Evolutionary conservation across 2,888 invertebrate species (phyloP).

Genomic region (Euzophera pinguis): DNA sequence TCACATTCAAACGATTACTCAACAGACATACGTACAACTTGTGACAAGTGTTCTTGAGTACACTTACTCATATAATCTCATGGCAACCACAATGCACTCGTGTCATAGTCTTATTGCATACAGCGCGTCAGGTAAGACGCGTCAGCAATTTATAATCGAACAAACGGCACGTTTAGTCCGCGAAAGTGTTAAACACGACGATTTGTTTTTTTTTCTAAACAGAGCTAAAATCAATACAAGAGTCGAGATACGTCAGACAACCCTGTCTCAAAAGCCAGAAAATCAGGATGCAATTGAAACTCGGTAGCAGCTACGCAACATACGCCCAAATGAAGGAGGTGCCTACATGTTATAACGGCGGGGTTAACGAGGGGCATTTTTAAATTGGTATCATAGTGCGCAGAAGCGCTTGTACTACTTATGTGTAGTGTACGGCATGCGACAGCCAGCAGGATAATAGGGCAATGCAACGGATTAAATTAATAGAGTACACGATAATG

Average conservation of each 20-base stretch:
- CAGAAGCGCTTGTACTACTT: background rate
- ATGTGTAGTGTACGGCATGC: background rate
- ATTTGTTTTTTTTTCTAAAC: background rate
- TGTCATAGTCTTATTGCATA: background rate
- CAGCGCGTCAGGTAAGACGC: background rate
- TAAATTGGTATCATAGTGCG: slow-evolving; percentile 1
- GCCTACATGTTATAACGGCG: background rate
- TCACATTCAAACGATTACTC: background rate
- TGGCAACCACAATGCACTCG: background rate
- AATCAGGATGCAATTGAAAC: background rate
- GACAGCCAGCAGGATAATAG: background rate
- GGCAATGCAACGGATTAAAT: background rate
- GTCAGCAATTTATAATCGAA: background rate
- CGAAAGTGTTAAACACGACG: background rate
- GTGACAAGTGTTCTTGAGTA: background rate
- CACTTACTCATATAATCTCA: background rate
- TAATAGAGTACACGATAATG: too few species aligned
- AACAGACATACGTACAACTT: slow-evolving; percentile 1
- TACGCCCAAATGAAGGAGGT: background rate
- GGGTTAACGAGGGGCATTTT: background rate
- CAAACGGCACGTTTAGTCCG: background rate
- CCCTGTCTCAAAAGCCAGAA: background rate
- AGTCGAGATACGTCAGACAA: background rate
- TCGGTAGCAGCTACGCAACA: background rate
- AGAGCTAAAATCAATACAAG: background rate